These are phyloP conservation scores for Vanessa cardui DNA, from an alignment of 2,888 invertebrate species.

Conservation along the genomic window DNA sequence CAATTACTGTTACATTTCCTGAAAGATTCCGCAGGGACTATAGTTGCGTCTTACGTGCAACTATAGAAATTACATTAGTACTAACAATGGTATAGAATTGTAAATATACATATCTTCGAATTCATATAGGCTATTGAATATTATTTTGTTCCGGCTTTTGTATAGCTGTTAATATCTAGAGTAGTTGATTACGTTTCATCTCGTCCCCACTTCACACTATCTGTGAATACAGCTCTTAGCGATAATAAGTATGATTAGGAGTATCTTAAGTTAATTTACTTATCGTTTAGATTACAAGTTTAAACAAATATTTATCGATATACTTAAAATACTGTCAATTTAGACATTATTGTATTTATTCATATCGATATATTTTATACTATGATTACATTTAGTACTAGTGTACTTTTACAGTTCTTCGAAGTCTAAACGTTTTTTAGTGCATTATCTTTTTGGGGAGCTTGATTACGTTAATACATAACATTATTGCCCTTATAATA, in stretches of 20 bases:
- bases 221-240: constrained; percentile 10
- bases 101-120: not conserved
- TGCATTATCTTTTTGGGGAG: no score
- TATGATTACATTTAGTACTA: no score
- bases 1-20: no score
- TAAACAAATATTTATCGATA: not conserved
- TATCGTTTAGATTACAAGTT: not conserved
- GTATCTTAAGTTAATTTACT: constrained; percentile 22
- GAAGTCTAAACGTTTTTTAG: no score
- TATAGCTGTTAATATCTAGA: constrained; percentile 31
- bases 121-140: not conserved
- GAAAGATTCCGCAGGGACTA: no score
- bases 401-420: no score
- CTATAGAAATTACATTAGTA: no score
- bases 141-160: constrained; percentile 34
- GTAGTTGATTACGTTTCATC: constrained; percentile 22
- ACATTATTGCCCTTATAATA: no score
- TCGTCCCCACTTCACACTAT: constrained; percentile 20
- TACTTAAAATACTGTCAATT: not conserved
- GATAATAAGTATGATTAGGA: constrained; percentile 18
- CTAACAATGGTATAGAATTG: not conserved
- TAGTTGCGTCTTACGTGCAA: no score
- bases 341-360: no score
- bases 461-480: no score
- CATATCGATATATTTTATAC: no score